Conservation (phyloP, 2,888 invertebrate species). For the Diabrotica balteata region DNA sequence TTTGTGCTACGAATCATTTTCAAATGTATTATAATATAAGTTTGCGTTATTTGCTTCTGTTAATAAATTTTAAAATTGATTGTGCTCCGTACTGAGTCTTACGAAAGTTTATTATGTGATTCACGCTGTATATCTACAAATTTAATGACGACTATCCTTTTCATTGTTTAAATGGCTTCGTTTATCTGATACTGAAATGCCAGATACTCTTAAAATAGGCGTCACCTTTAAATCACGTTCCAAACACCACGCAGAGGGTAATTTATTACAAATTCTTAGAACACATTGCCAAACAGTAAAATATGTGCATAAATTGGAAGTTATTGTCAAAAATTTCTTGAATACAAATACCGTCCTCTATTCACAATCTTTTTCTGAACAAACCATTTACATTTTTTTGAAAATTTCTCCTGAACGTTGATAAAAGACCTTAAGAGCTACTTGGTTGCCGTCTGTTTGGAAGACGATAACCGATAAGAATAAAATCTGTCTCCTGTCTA, state of each 20-base stretch:
- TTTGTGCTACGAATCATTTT: too few relatives aligned
- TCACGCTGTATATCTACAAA: too few relatives aligned
- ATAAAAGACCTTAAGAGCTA: not conserved
- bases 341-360: not conserved
- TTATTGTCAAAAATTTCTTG: not conserved
- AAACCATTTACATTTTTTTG: slow-evolving; percentile 11
- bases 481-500: slow-evolving; percentile 21
- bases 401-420: not conserved
- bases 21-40: too few relatives aligned
- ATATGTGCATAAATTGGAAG: not conserved
- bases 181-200: too few relatives aligned
- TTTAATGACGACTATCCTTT: too few relatives aligned
- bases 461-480: slow-evolving; percentile 19
- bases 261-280: not conserved
- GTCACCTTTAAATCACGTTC: too few relatives aligned
- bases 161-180: too few relatives aligned
- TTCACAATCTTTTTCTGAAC: not conserved
- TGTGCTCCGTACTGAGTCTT: too few relatives aligned
- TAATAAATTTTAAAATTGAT: too few relatives aligned
- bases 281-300: not conserved
- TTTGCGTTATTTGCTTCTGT: too few relatives aligned
- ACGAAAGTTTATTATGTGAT: too few relatives aligned
- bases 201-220: too few relatives aligned
- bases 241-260: not conserved
- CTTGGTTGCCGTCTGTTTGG: slow-evolving; percentile 13